Percentiles rank a stretch among this genome's conserved stretches.
These are phyloP conservation scores for Campoplex nolae DNA, from an alignment of 2,888 invertebrate species.

Conservation along the genomic window DNA sequence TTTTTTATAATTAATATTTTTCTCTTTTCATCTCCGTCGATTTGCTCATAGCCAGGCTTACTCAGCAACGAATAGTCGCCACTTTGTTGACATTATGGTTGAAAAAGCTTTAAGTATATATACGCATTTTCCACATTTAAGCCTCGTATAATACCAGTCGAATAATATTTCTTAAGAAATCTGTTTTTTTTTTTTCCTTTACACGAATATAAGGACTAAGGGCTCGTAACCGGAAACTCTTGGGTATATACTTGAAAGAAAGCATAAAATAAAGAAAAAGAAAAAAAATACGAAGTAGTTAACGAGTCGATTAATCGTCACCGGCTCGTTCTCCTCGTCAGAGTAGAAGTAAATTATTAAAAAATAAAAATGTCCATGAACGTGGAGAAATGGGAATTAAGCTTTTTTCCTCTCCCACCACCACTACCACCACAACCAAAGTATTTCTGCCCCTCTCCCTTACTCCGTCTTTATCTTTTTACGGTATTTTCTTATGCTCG, in stretches of 20 bases:
- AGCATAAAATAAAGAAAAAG: conserved; percentile 25
- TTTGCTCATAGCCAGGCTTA: neutral
- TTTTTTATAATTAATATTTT: conserved; percentile 16
- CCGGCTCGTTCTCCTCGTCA: conserved; percentile 41
- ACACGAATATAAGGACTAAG: neutral
- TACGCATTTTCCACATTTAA: conserved; percentile 11
- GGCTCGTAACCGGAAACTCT: conserved; percentile 17
- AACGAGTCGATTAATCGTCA: conserved; percentile 70
- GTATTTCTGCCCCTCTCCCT: conserved; percentile 22
- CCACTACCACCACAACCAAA: neutral
- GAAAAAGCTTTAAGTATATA: conserved; percentile 28
- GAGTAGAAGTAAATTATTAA: conserved; percentile 55
- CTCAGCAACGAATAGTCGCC: neutral
- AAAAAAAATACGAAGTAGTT: conserved; percentile 61
- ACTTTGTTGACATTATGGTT: neutral
- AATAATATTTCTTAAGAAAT: conserved; percentile 55
- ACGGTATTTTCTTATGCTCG: conserved; percentile 16
- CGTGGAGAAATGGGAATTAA: conserved; percentile 64
- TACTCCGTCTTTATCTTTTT: conserved; percentile 9
- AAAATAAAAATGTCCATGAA: conserved; percentile 48
- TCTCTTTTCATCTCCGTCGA: neutral
- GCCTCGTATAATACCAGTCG: conserved; percentile 29
- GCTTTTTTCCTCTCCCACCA: conserved; percentile 14
- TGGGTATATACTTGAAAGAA: conserved; percentile 30
- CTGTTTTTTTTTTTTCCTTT: conserved; percentile 6